phyloP scores from a whole-genome alignment of 2,113 vertebrate genomes.

The Pitta sordida region DNA sequence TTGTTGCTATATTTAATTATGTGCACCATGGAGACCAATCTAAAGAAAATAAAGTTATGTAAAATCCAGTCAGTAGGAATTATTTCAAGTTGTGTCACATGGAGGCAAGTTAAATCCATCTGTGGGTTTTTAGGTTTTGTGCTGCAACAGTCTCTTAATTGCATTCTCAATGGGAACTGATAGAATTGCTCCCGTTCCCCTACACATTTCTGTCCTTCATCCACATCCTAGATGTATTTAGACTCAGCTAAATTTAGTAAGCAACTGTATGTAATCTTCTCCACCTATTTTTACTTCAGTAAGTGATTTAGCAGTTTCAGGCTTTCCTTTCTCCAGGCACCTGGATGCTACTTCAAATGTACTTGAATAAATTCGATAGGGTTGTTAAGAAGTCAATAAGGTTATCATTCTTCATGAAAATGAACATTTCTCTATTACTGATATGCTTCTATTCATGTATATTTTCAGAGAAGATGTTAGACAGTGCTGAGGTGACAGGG shows the following conservation, averaged over 20 bases:
- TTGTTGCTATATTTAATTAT: neutral
- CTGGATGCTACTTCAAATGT: neutral
- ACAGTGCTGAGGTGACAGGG: neutral
- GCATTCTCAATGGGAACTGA: neutral
- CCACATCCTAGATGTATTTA: neutral
- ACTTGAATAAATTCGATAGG: neutral
- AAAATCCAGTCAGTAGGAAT: neutral
- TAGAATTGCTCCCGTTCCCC: neutral
- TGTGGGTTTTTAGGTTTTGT: neutral
- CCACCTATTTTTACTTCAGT: neutral
- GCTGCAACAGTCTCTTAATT: neutral
- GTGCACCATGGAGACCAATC: neutral
- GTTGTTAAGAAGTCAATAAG: neutral
- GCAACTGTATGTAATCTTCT: neutral
- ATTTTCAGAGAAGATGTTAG: neutral
- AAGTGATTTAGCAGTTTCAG: neutral
- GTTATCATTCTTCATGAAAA: conserved; percentile 23
- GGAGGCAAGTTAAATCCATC: neutral
- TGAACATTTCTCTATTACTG: neutral
- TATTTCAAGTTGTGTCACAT: neutral
- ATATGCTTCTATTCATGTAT: neutral
- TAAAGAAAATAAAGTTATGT: neutral
- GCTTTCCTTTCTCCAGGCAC: neutral
- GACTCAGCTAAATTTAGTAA: neutral
- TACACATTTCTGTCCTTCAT: neutral